Conservation (phyloP, 2,113 vertebrate species). For the Marcusenius ussheri region DNA sequence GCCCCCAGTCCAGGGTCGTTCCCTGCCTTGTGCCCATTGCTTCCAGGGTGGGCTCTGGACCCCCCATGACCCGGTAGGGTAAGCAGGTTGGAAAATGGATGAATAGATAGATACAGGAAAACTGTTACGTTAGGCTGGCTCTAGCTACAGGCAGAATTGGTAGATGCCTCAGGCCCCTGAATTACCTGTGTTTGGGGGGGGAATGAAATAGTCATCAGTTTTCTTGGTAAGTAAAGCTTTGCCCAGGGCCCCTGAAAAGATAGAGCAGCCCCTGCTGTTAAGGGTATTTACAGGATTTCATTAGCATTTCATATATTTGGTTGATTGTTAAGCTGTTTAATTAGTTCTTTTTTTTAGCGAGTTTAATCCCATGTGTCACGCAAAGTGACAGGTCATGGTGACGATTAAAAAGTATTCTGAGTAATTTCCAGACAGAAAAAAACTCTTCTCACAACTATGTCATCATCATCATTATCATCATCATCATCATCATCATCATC, state of each 20-base stretch:
- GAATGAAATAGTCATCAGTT: background rate
- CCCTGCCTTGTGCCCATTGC: too few species aligned
- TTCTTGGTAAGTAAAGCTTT: background rate
- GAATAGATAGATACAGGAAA: background rate
- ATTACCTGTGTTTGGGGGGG: background rate
- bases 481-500: background rate
- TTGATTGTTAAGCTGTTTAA: background rate
- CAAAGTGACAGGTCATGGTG: background rate
- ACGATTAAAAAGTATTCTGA: background rate
- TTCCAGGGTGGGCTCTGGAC: too few species aligned
- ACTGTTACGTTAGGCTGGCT: background rate
- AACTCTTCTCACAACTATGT: background rate
- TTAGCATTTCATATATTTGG: background rate
- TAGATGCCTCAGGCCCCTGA: background rate
- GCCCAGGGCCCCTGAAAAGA: background rate
- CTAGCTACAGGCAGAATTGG: background rate
- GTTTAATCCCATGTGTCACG: background rate
- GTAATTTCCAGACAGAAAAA: background rate
- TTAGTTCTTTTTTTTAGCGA: background rate
- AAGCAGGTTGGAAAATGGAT: too few species aligned
- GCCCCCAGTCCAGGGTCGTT: too few species aligned
- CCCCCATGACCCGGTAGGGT: too few species aligned
- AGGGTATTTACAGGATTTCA: background rate
- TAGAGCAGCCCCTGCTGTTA: background rate
- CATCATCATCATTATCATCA: background rate